Evolutionary conservation across 2,888 invertebrate genomes (phyloP), one percentile per base, ranked within the genome.

Genomic region (Emmelina monodactyla): DNA sequence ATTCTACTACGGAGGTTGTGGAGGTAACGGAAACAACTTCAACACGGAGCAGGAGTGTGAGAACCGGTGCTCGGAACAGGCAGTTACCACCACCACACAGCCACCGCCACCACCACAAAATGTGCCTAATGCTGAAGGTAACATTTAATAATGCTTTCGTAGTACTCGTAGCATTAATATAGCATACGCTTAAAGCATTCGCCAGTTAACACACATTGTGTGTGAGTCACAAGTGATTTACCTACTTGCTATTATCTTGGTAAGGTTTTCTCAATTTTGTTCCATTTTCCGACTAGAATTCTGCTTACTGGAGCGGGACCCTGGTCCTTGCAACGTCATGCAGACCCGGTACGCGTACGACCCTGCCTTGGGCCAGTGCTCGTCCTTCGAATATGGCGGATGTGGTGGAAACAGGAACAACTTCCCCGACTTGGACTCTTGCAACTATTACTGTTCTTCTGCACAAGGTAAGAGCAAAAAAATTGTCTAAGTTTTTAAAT

Each of bases 1-100:
- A 51, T 97, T 96, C 78, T 90, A 92, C 62, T 96, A 88, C 61
- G 95, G 96, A 9, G 95, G 97, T 10, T 97, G 97, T 58, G 91
- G 88, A 12, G 97, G 96, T 16, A 97, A 97, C 58, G 85, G 82
- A 19, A 97, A 96, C 66, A 91, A 92, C 56, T 96, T 94, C 71
- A 58, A 58, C 6, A 81, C 83, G 0, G 83, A 88, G 58, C 66
- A 82, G 30, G 86, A 85, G 32, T 94, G 94, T 50, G 62, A 83
- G 42, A 70, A 70, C 31, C 81, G 85, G 25, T 92, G 93, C 58
- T 81, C 83, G 41, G 71, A 64, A 14, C 43, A 41, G n/a, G 47
- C 53, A 10, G 45, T 61, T 22, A 64, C 70, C 16, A 78, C 78
- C 15, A 73, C 79, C 1, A 65, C 79, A 22, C 29, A 12, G 9